phyloP scores from a whole-genome alignment of 1,140 invertebrate species.

The Heliothis subflexa region DNA sequence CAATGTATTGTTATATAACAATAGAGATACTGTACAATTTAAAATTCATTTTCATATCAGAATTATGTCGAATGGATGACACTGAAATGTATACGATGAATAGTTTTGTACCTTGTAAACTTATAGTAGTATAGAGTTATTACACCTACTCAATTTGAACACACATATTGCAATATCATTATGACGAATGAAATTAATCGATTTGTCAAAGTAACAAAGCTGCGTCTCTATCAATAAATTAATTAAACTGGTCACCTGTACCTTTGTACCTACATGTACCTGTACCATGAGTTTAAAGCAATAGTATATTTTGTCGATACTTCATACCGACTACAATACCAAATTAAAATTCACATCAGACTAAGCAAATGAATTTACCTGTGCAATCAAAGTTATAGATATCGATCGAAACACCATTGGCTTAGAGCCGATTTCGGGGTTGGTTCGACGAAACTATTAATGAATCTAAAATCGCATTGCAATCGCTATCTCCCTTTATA shows the following conservation, averaged over 20 bases:
- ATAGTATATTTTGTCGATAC: too few relatives aligned
- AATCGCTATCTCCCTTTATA: constrained; percentile 13
- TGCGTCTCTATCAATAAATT: too few relatives aligned
- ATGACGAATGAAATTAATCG: too few relatives aligned
- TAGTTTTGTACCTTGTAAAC: too few relatives aligned
- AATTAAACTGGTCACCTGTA: too few relatives aligned
- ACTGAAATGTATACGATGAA: neutral
- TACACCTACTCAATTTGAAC: too few relatives aligned
- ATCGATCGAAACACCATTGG: constrained; percentile 5
- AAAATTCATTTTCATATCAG: neutral
- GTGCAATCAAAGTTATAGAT: constrained; percentile 6
- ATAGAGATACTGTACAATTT: constrained; percentile 26
- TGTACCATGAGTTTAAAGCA: too few relatives aligned
- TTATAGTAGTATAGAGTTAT: too few relatives aligned
- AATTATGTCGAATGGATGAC: neutral
- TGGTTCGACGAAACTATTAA: constrained; percentile 27
- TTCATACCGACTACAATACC: too few relatives aligned
- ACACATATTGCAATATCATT: too few relatives aligned
- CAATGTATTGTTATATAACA: constrained; percentile 46
- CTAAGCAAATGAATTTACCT: neutral
- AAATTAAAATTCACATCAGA: neutral
- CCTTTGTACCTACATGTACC: too few relatives aligned
- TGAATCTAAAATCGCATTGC: constrained; percentile 33
- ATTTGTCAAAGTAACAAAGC: too few relatives aligned
- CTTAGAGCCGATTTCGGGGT: neutral